A percentile compares a stretch with the other conserved stretches of the same genome.
Evolutionary conservation across 2,113 vertebrate genomes (phyloP).

Genomic region (Aptenodytes forsteri): DNA sequence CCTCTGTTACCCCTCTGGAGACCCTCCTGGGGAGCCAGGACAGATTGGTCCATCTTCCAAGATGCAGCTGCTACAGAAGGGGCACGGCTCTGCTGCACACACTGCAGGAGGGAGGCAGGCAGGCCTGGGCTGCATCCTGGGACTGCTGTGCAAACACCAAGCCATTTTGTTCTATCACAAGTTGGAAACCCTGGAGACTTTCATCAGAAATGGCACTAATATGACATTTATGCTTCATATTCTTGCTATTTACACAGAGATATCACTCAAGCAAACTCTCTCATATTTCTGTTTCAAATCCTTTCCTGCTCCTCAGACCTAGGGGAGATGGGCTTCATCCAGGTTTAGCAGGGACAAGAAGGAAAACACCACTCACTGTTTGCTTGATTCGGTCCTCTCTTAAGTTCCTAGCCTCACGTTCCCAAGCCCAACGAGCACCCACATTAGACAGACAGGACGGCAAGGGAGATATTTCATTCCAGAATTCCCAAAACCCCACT

Average conservation of each 20-base stretch:
- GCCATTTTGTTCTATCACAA: neutral
- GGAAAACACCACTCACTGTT: neutral
- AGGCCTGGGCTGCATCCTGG: neutral
- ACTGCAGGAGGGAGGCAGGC: neutral
- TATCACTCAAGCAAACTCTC: neutral
- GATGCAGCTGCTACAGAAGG: neutral
- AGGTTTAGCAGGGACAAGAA: neutral
- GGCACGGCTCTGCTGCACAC: fast-evolving
- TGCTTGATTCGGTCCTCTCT: neutral
- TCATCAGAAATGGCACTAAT: neutral
- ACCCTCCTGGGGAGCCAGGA: neutral
- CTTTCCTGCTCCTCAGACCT: neutral
- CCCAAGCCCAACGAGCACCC: neutral
- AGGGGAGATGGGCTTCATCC: neutral
- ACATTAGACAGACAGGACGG: fast-evolving
- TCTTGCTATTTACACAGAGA: neutral
- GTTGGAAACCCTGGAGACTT: neutral
- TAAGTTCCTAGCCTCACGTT: neutral
- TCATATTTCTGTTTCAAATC: neutral
- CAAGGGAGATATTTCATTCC: neutral
- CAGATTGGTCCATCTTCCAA: neutral
- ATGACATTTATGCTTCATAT: neutral
- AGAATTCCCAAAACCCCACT: neutral
- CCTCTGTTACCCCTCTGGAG: neutral
- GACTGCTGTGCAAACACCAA: neutral